Base-by-base conservation (phyloP, 2,113 vertebrate genomes). In the Cathartes aura region DNA sequence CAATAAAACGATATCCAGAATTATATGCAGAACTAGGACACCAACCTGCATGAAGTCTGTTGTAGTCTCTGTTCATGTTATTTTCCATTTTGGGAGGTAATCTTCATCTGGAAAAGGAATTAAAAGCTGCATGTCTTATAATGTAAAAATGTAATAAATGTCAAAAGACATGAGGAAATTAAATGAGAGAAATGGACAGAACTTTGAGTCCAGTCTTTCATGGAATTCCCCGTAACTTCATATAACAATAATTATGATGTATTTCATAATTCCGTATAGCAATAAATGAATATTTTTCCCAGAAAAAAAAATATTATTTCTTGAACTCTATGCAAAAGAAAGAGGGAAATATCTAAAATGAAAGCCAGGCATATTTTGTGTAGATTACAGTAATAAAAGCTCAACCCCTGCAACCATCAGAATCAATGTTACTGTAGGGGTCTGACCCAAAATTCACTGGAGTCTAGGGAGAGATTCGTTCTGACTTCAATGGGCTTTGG, bases 401-500 rank as follows among this genome's bases (percentile, higher is more conserved):
- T 91, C 95, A 95, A 95, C 86, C 90, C 94, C 85, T 95, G 81
- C 91, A 94, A 82, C 85, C 84, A 96, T 76, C 74, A 64, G 91
- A 76, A 94, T 96, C 96, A 90, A 90, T 73, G 87, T 96, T 94
- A 87, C 89, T 97, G 53, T 93, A 95, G 89, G 91, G 89, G 91
- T 87, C 89, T 97, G 95, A 97, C 94, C 91, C 78, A 96, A 93
- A 97, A 96, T 92, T 96, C 96, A 96, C 87, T 96, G 81, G 89
- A 97, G 97, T 91, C 95, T 94, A 40, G 95, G 96, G 94, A 97
- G 93, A 94, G 74, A 96, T 94, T 96, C 23, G 19, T 93, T 79
- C 79, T 73, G 71, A 93, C 87, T 97, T 97, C 95, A 97, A 95
- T 96, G 93, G 93, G 72, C 84, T 97, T 96, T 96, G 94, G 97